Percentiles rank a stretch among this genome's conserved stretches.
These are phyloP conservation scores for Campoplex capitator DNA, from an alignment of 2,888 invertebrate genomes.

Conservation along the genomic window DNA sequence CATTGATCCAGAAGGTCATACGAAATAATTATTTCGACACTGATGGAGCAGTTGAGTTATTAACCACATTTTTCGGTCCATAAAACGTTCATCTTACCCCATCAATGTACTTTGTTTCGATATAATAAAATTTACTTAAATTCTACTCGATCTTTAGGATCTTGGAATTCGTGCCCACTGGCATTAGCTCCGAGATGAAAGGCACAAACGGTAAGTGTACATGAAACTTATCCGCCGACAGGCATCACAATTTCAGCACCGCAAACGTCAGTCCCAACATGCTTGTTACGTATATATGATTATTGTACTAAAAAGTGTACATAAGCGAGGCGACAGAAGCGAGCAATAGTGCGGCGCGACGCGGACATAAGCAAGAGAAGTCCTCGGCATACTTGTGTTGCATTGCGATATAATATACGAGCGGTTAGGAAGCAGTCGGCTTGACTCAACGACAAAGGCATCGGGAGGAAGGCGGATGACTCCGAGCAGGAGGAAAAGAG, in stretches of 20 bases:
- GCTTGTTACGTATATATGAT: conserved; percentile 24
- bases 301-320: conserved; percentile 36
- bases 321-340: conserved; percentile 53
- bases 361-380: conserved; percentile 68
- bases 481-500: background rate
- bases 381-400: conserved; percentile 73
- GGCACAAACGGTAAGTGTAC: background rate
- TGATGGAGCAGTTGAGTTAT: background rate
- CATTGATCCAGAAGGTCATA: background rate
- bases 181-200: background rate
- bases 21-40: background rate
- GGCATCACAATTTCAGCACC: conserved; percentile 39
- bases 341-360: conserved; percentile 67
- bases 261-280: conserved; percentile 24
- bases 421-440: conserved; percentile 81
- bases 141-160: background rate
- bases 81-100: background rate
- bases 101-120: background rate
- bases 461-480: conserved; percentile 41
- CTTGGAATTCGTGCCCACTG: background rate
- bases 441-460: conserved; percentile 82
- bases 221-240: background rate
- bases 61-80: background rate
- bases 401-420: conserved; percentile 83
- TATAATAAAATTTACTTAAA: background rate